Percentiles rank a stretch among this genome's conserved stretches.
phyloP scores from a whole-genome alignment of 2,113 vertebrate genomes.

The Climacteris rufus region DNA sequence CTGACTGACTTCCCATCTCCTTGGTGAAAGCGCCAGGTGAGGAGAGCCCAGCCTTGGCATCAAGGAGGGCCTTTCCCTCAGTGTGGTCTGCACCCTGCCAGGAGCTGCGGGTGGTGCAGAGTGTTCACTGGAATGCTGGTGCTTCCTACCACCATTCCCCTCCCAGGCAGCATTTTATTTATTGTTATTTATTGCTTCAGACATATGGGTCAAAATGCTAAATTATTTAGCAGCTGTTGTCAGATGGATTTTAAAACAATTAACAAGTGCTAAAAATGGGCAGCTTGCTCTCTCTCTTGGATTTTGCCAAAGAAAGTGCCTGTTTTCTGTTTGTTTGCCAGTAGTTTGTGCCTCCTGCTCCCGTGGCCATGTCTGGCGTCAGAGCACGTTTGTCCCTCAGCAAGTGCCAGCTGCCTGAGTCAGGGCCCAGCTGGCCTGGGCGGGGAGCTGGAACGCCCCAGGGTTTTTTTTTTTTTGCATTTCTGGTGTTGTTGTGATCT shows the following conservation, averaged over 20 bases:
- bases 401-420: accelerated
- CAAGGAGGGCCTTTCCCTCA: accelerated
- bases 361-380: accelerated
- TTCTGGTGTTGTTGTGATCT: neutral
- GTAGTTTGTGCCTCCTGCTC: neutral
- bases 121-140: accelerated
- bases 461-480: neutral
- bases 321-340: neutral
- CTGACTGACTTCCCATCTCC: accelerated
- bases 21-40: neutral
- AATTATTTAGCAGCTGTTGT: constrained; percentile 16
- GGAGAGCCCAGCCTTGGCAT: neutral
- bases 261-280: constrained; percentile 7
- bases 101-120: neutral
- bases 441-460: neutral
- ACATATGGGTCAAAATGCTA: neutral
- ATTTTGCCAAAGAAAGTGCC: neutral
- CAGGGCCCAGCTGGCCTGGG: neutral
- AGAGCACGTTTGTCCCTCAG: neutral
- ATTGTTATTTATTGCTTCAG: neutral
- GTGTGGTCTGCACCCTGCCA: accelerated
- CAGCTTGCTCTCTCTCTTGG: neutral
- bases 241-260: constrained; percentile 37
- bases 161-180: neutral
- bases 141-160: neutral